Conservation (phyloP, 2,888 invertebrate species). For the Heteromyza rotundicornis region DNA sequence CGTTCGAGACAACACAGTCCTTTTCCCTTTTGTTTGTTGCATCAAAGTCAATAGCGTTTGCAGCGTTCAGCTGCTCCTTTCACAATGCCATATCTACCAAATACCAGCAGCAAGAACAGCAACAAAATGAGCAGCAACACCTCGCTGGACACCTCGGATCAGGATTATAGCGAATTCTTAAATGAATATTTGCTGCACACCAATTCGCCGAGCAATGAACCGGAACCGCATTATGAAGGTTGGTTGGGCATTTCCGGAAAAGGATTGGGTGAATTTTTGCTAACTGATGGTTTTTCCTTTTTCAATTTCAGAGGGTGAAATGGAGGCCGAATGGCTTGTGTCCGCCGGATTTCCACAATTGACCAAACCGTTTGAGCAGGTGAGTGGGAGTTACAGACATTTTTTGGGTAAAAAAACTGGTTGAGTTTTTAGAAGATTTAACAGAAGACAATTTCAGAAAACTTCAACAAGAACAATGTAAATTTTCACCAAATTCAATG, state of each 20-base stretch:
- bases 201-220: constrained; percentile 53
- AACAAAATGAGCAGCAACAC: constrained; percentile 51
- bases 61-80: no score
- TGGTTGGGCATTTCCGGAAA: not conserved
- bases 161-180: constrained; percentile 60
- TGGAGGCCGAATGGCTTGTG: constrained; percentile 66
- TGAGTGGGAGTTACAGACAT: no score
- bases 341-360: constrained; percentile 66
- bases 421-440: no score
- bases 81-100: constrained; percentile 43
- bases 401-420: no score
- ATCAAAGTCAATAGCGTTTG: no score
- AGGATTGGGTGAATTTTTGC: not conserved
- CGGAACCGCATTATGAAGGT: constrained; percentile 60
- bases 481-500: no score
- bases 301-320: constrained; percentile 66
- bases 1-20: no score
- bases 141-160: constrained; percentile 56
- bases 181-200: constrained; percentile 59
- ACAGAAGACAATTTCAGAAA: no score
- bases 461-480: no score
- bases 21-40: no score
- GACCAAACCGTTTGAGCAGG: constrained; percentile 63
- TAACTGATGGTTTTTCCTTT: not conserved
- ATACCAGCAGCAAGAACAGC: constrained; percentile 37